Percentiles rank a stretch among this genome's conserved stretches.
These are phyloP conservation scores for Coelopa frigida DNA, from an alignment of 1,140 invertebrate genomes.

Conservation along the genomic window DNA sequence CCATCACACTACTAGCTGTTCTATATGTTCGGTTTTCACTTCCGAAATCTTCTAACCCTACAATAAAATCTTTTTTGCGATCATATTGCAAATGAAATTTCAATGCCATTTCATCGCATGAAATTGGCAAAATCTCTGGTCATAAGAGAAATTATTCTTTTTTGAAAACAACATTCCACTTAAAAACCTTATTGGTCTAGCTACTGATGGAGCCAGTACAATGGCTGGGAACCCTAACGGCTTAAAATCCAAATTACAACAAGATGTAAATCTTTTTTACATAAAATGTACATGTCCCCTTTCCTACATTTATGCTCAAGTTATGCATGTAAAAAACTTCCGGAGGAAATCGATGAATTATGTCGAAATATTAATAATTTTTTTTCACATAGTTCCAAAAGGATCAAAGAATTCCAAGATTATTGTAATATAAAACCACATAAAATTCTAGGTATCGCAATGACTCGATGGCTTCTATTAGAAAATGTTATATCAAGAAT, in stretches of 20 bases:
- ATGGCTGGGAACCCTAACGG: slow-evolving; percentile 11
- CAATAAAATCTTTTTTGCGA: no score
- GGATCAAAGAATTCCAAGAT: slow-evolving; percentile 12
- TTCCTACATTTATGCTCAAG: not conserved
- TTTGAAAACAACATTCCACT: not conserved
- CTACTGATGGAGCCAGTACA: slow-evolving; percentile 8
- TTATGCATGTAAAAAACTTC: not conserved
- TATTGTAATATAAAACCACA: not conserved
- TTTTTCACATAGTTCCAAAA: not conserved
- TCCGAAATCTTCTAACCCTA: no score
- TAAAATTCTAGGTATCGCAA: no score
- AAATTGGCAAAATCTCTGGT: no score
- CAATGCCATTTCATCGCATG: no score
- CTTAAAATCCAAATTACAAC: slow-evolving; percentile 5
- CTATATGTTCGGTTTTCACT: no score
- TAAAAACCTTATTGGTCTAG: slow-evolving; percentile 13
- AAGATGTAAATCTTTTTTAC: not conserved
- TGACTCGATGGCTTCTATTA: no score
- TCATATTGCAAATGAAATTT: no score
- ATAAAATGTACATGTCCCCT: not conserved
- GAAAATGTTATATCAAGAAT: no score
- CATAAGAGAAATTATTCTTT: no score
- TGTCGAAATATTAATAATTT: not conserved
- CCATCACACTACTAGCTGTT: no score
- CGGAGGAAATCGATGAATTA: not conserved